A percentile compares a stretch with the other conserved stretches of the same genome.
Conservation (phyloP, 2,113 vertebrate species). For the Spermophilus dauricus region DNA sequence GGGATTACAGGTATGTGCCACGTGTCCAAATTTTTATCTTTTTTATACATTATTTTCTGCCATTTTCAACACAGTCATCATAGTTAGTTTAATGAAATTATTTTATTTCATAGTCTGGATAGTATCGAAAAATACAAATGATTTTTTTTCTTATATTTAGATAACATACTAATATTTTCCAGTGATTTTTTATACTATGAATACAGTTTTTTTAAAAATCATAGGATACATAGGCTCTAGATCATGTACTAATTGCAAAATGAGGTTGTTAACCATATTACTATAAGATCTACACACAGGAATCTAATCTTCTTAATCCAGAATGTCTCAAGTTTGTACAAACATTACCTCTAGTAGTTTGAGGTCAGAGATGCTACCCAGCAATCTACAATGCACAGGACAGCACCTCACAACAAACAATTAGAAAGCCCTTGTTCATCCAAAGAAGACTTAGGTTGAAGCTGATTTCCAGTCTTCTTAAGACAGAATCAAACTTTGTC, state of each 20-base stretch:
- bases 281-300: not conserved
- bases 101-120: not conserved
- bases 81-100: not conserved
- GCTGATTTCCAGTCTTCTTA: not conserved
- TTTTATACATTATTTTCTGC: not conserved
- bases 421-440: not conserved
- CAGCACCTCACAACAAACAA: not conserved
- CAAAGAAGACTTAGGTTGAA: not conserved
- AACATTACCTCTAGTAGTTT: not conserved
- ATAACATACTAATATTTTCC: not conserved
- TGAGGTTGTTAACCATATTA: not conserved
- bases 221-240: not conserved
- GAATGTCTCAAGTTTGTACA: not conserved
- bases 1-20: no score
- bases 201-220: not conserved
- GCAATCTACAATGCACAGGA: not conserved
- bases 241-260: not conserved
- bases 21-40: no score
- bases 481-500: not conserved
- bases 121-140: not conserved
- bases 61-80: not conserved
- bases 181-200: not conserved
- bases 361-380: not conserved
- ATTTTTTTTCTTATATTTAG: not conserved
- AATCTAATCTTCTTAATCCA: no score